phyloP scores from a whole-genome alignment of 2,888 invertebrate genomes.

The Erebia epiphron region DNA sequence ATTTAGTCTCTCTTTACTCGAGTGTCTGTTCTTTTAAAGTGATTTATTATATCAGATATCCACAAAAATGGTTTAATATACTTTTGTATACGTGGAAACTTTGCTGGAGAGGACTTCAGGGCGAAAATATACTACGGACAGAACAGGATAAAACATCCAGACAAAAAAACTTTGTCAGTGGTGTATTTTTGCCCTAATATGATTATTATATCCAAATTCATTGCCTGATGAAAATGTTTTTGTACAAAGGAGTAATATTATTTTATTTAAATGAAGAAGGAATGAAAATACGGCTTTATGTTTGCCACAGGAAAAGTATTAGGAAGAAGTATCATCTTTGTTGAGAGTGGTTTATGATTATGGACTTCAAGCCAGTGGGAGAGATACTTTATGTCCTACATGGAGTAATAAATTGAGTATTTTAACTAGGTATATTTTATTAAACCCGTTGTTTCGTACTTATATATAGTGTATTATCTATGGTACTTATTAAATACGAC shows the following conservation, averaged over 20 bases:
- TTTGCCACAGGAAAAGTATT: neutral
- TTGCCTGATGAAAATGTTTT: neutral
- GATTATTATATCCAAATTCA: neutral
- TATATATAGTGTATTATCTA: too few species aligned
- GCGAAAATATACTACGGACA: neutral
- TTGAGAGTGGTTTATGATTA: neutral
- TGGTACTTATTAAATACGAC: too few species aligned
- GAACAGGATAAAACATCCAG: too few species aligned
- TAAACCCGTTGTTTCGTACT: neutral
- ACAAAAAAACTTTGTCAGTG: too few species aligned
- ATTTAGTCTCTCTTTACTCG: neutral
- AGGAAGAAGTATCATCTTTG: neutral
- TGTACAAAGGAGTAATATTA: neutral
- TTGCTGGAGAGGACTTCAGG: neutral
- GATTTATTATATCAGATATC: conserved; percentile 11
- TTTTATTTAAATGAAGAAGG: neutral
- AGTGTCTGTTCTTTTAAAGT: conserved; percentile 14
- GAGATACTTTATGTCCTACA: too few species aligned
- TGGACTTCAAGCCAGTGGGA: neutral
- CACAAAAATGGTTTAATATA: neutral
- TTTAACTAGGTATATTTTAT: neutral
- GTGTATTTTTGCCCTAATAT: neutral
- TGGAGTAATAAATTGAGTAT: too few species aligned
- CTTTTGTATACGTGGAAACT: conserved; percentile 9
- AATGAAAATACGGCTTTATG: conserved; percentile 1